phyloP scores from a whole-genome alignment of 2,113 vertebrate genomes.

The Trinectes maculatus region DNA sequence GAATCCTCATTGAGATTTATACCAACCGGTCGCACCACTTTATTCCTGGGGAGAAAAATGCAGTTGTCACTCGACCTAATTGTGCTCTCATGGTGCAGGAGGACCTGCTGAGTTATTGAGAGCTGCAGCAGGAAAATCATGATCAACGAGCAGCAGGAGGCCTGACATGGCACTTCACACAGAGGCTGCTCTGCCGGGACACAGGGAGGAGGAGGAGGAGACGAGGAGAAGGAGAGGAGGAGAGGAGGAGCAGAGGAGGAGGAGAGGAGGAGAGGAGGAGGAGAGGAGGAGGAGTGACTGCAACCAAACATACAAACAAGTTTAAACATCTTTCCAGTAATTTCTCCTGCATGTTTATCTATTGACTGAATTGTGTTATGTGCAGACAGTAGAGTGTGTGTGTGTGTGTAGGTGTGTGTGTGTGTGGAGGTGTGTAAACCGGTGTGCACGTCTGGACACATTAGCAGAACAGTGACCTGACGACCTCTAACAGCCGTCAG shows the following conservation, averaged over 20 bases:
- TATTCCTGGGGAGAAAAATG: slow-evolving; percentile 70
- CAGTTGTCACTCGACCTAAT: slow-evolving; percentile 70
- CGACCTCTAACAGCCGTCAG: slow-evolving; percentile 7
- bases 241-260: slow-evolving; percentile 5
- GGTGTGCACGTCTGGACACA: no score
- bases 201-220: neutral
- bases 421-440: slow-evolving; percentile 22
- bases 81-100: slow-evolving; percentile 71
- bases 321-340: no score
- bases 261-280: neutral
- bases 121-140: slow-evolving; percentile 61
- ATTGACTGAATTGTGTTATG: no score
- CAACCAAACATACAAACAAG: neutral
- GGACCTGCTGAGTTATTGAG: slow-evolving; percentile 74
- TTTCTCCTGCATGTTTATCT: no score
- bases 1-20: slow-evolving; percentile 65
- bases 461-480: slow-evolving; percentile 27
- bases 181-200: slow-evolving; percentile 13
- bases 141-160: slow-evolving; percentile 68
- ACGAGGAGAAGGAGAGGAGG: neutral
- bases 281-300: slow-evolving; percentile 2
- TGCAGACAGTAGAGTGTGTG: no score
- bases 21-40: slow-evolving; percentile 52
- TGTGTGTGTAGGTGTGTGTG: neutral
- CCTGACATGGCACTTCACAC: slow-evolving; percentile 43